Base-by-base conservation (phyloP, 2,113 vertebrate species). In the Anoura caudifer region DNA sequence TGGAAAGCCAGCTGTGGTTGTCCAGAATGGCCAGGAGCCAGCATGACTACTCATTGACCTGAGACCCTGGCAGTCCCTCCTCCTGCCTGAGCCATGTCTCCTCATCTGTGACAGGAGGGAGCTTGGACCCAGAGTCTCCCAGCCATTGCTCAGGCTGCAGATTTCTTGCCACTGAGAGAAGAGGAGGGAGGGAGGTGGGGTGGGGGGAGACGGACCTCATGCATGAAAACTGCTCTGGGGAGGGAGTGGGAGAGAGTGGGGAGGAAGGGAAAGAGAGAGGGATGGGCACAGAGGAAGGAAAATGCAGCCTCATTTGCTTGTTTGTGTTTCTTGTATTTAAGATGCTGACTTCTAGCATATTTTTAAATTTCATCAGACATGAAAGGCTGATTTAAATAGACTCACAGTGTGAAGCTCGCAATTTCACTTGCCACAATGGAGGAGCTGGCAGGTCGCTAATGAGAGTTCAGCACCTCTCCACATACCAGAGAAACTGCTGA, bases 381-480 rank as follows among this genome's bases (percentile, higher is more conserved):
- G 92, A 97, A 94, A 95, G 92, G 96, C 91, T 91, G 95, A 93
- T 69, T 97, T 96, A 95, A 97, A 97, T 94, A 98, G 93, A 69
- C 36, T 93, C 26, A 8, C 69, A 83, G 83, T 54, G 70, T 67
- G 95, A 96, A 95, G 91, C 90, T 94, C 91, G 87, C 90, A 80
- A 96, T 95, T 93, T 95, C 79, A 75, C 93, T 94, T 94, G 94
- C 88, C 89, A 85, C 94, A 45, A 15, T 6, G 47, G 79, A 93
- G 41, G 83, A 75, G 69, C 95, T 83, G 88, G 91, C 50, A 45
- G 92, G 90, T 90, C 33, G 3, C 92, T 72, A 81, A 84, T 7
- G 1, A 26, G 73, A 43, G 79, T 5, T 54, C 91, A 72, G 87
- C 26, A 36, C 89, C 80, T 88, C 86, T 95, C 80, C 43, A 65